Base-by-base conservation (phyloP, 2,797 vertebrate genomes). In the Sarcoramphus papa region DNA sequence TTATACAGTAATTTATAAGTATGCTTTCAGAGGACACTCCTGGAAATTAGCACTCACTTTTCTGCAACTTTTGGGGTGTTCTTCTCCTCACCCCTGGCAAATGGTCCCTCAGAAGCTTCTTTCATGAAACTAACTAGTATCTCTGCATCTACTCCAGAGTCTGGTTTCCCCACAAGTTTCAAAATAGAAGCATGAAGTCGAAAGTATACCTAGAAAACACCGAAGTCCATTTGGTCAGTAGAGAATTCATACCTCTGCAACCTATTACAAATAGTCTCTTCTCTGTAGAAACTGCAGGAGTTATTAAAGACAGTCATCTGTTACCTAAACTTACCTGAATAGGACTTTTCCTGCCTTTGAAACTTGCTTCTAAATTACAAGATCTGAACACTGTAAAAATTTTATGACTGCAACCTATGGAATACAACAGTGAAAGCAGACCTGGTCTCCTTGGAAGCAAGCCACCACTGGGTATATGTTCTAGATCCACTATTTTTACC, bases 21-120 rank as follows among this genome's bases (percentile, higher is more conserved):
- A 78, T 18, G 23, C 20, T 53, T 79, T 77, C 54, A 47, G 33
- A 90, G 24, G 28, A 47, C 31, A 53, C 8, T 77, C 14, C 37
- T 81, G 54, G 27, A 90, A 78, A 81, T 23, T 2, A 48, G 33
- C n/a, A 95, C 99, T 98, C 98, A 99, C 99, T 99, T 99, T 97
- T 99, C 99, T 79, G 98, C 97, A 90, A 98, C 98, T 98, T 99
- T 99, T 76, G 98, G 98, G 50, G 99, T 98, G 83, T 98, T 99
- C 98, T 99, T 99, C 98, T 99, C 99, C 97, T 99, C 99, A 76
- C 99, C 99, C 74, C 99, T 98, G 73, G 99, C 99, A 93, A 99
- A 99, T 6, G 99, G 98, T 73, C 99, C 99, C 19, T 99, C 98
- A 7, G 99, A 99, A 33, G 99, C 99, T 47, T 99, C 99, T 67